A percentile compares a stretch with the other conserved stretches of the same genome.
These are phyloP conservation scores for Trinorchestia longiramus DNA, from an alignment of 1,140 invertebrate species.

Conservation along the genomic window DNA sequence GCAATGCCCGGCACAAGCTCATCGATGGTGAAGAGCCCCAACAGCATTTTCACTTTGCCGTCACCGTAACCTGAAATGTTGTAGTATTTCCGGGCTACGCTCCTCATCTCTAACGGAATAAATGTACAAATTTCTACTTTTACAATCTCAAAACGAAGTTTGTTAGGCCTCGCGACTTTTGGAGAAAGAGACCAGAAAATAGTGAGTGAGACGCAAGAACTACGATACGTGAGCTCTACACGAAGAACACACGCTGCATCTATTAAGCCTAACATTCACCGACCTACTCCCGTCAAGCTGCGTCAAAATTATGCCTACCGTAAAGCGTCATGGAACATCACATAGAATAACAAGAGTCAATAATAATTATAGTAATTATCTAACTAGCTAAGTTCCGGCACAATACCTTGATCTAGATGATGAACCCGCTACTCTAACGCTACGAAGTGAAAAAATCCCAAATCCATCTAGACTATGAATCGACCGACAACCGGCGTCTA, in stretches of 20 bases:
- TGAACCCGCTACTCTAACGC: not conserved
- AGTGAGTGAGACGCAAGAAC: too few species aligned
- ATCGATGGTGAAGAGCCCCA: too few species aligned
- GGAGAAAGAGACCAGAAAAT: not conserved
- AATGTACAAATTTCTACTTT: not conserved
- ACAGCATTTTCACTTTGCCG: too few species aligned
- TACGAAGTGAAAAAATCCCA: conserved; percentile 8
- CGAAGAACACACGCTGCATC: not conserved
- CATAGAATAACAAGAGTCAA: conserved; percentile 21
- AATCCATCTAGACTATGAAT: not conserved
- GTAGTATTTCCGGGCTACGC: too few species aligned
- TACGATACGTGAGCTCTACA: not conserved
- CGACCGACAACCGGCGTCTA: not conserved
- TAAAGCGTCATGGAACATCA: conserved; percentile 52
- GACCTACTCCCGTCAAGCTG: not conserved
- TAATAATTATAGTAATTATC: conserved; percentile 20
- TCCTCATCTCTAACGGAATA: not conserved
- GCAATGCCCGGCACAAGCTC: too few species aligned
- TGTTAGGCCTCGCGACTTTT: not conserved
- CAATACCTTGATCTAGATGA: conserved; percentile 23
- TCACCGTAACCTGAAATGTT: too few species aligned
- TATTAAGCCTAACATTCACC: not conserved
- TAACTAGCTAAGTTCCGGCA: conserved; percentile 28
- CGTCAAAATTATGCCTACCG: not conserved
- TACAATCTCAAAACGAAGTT: not conserved